Evolutionary conservation across 2,797 vertebrate genomes (phyloP).

Genomic region (Catamblyrhynchus diadema): DNA sequence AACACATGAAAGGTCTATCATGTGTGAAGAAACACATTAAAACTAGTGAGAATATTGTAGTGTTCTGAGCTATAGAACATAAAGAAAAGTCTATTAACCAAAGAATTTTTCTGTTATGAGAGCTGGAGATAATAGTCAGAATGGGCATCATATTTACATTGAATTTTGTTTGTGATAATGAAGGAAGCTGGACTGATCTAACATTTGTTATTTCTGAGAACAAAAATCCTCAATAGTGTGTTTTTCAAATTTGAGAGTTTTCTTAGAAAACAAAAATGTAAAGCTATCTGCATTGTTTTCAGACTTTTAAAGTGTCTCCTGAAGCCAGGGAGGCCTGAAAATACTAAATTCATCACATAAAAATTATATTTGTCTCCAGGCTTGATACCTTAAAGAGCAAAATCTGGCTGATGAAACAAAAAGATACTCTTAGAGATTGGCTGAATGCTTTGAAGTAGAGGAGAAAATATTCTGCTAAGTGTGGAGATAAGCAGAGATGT

Average conservation of each 20-base stretch:
- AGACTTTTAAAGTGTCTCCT: not conserved
- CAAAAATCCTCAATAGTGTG: not conserved
- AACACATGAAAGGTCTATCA: not conserved
- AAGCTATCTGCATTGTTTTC: not conserved
- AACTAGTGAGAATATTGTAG: not conserved
- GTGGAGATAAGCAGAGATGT: not conserved
- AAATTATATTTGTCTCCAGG: not conserved
- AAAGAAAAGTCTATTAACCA: not conserved
- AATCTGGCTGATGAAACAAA: not conserved
- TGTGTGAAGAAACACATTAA: not conserved
- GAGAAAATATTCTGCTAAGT: not conserved
- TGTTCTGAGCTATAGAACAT: not conserved
- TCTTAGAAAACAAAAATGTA: not conserved
- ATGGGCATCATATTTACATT: not conserved
- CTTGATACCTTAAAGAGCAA: not conserved
- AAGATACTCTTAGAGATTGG: not conserved
- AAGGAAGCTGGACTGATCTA: not conserved
- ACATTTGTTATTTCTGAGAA: not conserved
- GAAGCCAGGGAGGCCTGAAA: not conserved
- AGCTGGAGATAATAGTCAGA: not conserved
- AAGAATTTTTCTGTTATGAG: not conserved
- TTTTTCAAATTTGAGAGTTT: not conserved
- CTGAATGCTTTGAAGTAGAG: not conserved
- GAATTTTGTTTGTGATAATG: not conserved
- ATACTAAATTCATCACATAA: not conserved